phyloP scores from a whole-genome alignment of 23 tunicate genomes.

The Halocynthia aurantium region DNA sequence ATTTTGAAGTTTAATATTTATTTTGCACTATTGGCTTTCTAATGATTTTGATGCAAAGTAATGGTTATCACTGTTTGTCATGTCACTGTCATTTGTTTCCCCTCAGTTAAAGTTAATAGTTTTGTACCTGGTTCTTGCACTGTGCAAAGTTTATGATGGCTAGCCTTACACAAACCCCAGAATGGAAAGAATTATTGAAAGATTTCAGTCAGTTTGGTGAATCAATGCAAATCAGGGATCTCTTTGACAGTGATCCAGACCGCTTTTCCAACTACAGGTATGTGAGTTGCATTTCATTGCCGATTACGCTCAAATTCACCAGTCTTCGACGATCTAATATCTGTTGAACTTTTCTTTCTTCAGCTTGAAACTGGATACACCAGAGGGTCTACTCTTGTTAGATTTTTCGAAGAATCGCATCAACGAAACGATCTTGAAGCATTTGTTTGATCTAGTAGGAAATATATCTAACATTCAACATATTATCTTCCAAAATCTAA shows the following conservation, averaged over 20 bases:
- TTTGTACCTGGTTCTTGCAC: too few species aligned
- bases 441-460: constrained; percentile 15
- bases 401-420: constrained; percentile 87
- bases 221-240: constrained; percentile 41
- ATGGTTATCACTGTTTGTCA: too few species aligned
- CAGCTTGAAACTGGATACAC: constrained; percentile 7
- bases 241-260: constrained; percentile 38
- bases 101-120: too few species aligned
- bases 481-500: not conserved
- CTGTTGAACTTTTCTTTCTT: not conserved
- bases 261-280: constrained; percentile 55
- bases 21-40: too few species aligned
- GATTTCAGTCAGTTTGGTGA: constrained; percentile 41
- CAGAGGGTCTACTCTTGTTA: constrained; percentile 51
- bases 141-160: constrained; percentile 5
- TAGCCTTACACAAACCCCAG: constrained; percentile 21
- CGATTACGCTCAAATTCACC: not conserved
- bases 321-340: not conserved
- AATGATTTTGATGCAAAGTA: too few species aligned
- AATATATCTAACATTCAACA: not conserved
- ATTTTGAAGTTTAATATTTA: too few species aligned
- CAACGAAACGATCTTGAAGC: constrained; percentile 44
- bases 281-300: not conserved
- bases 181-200: constrained; percentile 37
- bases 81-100: too few species aligned